Evolutionary conservation across 2,888 invertebrate genomes (phyloP).

Genomic region (Camponotus fellah): DNA sequence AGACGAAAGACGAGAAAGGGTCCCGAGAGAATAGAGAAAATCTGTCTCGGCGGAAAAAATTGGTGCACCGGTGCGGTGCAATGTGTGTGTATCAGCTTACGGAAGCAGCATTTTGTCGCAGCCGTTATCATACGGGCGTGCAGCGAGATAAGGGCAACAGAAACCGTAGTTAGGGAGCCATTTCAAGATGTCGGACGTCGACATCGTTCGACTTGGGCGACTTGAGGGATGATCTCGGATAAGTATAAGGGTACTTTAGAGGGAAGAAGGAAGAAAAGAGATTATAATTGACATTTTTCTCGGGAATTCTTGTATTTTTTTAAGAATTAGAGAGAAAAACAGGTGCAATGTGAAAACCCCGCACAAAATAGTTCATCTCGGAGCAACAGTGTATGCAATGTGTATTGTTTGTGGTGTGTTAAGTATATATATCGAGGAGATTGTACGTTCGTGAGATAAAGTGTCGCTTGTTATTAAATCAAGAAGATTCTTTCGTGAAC

Average conservation of each 20-base stretch:
- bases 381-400: conserved; percentile 77
- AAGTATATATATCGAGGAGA: conserved; percentile 53
- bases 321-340: conserved; percentile 10
- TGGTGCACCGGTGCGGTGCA: not conserved
- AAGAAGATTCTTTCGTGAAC: conserved; percentile 49
- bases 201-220: not conserved
- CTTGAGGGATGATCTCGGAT: conserved; percentile 11
- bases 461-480: conserved; percentile 50
- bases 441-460: conserved; percentile 42
- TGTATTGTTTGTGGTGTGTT: conserved; percentile 77
- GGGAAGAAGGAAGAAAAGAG: not conserved
- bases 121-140: conserved; percentile 1
- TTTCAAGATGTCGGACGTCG: conserved; percentile 9
- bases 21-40: not conserved
- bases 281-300: not conserved
- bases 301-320: not conserved
- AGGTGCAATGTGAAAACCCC: conserved; percentile 63
- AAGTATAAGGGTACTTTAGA: not conserved
- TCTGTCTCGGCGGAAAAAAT: not conserved
- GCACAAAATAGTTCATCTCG: conserved; percentile 66
- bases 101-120: not conserved
- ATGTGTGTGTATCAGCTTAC: not conserved
- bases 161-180: conserved; percentile 16
- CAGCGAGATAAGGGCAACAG: conserved; percentile 13
- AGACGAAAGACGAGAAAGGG: conserved; percentile 26